Conservation (phyloP, 2,888 invertebrate species). For the Drosophila eohydei region DNA sequence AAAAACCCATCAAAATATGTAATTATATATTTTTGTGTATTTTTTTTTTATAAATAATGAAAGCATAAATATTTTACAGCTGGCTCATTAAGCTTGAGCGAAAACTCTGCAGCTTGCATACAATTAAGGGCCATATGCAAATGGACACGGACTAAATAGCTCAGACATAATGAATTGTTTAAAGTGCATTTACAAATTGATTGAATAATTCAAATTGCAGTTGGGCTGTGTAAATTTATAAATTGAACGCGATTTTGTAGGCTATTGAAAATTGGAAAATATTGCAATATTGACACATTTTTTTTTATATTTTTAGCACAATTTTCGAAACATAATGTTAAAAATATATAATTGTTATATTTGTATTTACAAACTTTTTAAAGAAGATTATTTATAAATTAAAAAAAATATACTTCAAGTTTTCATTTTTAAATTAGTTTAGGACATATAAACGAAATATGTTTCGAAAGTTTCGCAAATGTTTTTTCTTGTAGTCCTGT, state of each 20-base stretch:
- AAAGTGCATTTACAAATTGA: conserved; percentile 1
- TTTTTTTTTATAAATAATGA: not conserved
- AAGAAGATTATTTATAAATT: too few species aligned
- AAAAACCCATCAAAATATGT: not conserved
- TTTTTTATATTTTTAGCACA: too few species aligned
- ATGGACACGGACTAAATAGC: not conserved
- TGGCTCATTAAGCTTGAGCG: conserved; percentile 14
- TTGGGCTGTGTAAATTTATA: not conserved
- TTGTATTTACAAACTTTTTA: too few species aligned
- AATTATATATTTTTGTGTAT: not conserved
- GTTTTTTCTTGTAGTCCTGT: too few species aligned
- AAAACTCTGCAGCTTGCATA: not conserved
- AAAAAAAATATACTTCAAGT: too few species aligned
- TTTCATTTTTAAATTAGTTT: too few species aligned
- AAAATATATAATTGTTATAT: too few species aligned
- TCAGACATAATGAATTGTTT: conserved; percentile 2
- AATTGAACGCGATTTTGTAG: not conserved
- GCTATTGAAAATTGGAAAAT: too few species aligned
- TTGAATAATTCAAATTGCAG: not conserved
- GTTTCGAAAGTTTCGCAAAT: too few species aligned
- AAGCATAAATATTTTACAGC: not conserved
- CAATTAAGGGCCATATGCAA: conserved; percentile 1
- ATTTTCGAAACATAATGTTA: too few species aligned
- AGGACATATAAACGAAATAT: too few species aligned
- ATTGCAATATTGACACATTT: too few species aligned